Percentiles rank a stretch among this genome's conserved stretches.
Evolutionary conservation across 2,797 vertebrate species (phyloP).

Genomic region (Trachurus trachurus): DNA sequence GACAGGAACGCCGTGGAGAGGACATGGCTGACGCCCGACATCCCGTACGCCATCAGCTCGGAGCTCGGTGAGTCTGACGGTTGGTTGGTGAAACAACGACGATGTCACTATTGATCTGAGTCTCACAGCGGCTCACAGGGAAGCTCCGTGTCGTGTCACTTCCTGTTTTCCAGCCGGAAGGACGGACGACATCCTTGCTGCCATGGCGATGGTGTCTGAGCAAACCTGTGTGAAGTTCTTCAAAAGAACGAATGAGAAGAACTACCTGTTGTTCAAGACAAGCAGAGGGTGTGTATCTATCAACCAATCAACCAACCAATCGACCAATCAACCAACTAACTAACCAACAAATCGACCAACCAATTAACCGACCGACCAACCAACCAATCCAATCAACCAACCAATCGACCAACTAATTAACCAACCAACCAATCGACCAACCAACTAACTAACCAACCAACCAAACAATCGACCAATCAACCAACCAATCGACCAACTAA

Average conservation of each 20-base stretch:
- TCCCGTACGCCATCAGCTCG: slow-evolving; percentile 63
- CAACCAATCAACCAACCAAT: too few species aligned
- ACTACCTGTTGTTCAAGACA: slow-evolving; percentile 65
- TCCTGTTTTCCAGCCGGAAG: slow-evolving; percentile 22
- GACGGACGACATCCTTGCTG: slow-evolving; percentile 38
- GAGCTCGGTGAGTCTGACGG: slow-evolving; percentile 36
- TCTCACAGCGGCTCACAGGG: too few species aligned
- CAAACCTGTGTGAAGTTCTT: slow-evolving; percentile 76
- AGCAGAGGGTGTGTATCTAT: slow-evolving; percentile 45
- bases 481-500: too few species aligned
- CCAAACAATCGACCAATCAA: too few species aligned
- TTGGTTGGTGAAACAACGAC: background rate
- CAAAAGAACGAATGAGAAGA: slow-evolving; percentile 6
- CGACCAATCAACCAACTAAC: too few species aligned
- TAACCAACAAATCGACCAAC: too few species aligned
- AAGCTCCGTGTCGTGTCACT: background rate
- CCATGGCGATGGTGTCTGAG: slow-evolving; percentile 65
- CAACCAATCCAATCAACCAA: too few species aligned
- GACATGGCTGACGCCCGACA: slow-evolving; percentile 35
- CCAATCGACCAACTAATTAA: too few species aligned
- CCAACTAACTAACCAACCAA: too few species aligned
- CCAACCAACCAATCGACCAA: too few species aligned
- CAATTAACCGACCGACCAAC: too few species aligned
- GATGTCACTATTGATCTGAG: fast-evolving
- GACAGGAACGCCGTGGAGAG: slow-evolving; percentile 51